Base-by-base conservation (phyloP, 1,140 invertebrate species). In the Sycobia sp. region DNA sequence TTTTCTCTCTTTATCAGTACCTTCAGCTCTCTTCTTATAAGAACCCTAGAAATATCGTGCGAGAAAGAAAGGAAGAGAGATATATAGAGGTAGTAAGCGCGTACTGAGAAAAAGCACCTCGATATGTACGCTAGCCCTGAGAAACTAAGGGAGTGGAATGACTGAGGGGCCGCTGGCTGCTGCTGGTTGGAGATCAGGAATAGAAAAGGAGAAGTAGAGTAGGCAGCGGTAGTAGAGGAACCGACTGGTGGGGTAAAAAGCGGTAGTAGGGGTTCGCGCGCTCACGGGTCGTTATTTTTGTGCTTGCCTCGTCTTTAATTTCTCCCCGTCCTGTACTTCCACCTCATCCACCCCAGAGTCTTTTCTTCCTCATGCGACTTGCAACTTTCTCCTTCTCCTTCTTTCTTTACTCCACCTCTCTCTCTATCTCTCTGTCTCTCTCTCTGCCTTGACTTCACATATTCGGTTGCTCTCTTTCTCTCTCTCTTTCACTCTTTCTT, bases 271-370 rank as follows among this genome's bases (percentile, higher is more conserved):
- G 67, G 63, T 67, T 67, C 59, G 66, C 55, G 68, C 67, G 64
- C 72, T 73, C 73, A 71, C 73, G 74, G 76, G 76, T 81, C 78
- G 78, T 80, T 81, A 79, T 81, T 81, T 81, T 81, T 79, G 79
- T 80, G 78, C 77, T 77, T 78, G 79, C 76, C 76, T 80, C 79
- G 79, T 81, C 79, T 81, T 81, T 81, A 81, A 81, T 81, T 69
- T 72, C 68, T 71, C 68, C 67, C 68, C 69, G 66, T 67, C 67
- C 27, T 11, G 4, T 29, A 44, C 27, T 16, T 13, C 60, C 36
- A 51, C 44, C 56, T 60, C 66, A 23, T 66, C 65, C 54, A 61
- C 69, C 62, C 47, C 57, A 53, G 5, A 14, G 44, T 39, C 61
- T 68, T 63, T 60, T 67, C 65, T 53, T 63, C 60, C 64, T 44